Conservation (phyloP, 1,140 invertebrate genomes). For the Hesperophylax magnus region DNA sequence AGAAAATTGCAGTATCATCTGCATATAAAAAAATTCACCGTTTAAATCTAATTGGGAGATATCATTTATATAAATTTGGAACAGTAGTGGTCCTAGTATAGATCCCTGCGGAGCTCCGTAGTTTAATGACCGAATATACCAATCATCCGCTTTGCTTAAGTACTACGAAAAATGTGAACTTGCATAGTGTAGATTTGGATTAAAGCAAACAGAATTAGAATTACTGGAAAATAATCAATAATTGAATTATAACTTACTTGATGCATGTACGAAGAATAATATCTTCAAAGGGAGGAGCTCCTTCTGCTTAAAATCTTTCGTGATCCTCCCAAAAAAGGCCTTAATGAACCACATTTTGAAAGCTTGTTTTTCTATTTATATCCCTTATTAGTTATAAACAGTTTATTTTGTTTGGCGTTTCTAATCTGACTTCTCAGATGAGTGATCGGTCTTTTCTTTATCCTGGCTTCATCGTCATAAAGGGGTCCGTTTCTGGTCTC, state of each 20-base stretch:
- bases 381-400: not conserved
- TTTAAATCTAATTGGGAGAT: too few species aligned
- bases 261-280: slow-evolving; percentile 83
- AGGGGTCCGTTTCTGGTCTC: not conserved
- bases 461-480: slow-evolving; percentile 31
- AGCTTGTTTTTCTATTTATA: slow-evolving; percentile 12
- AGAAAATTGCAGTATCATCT: too few species aligned
- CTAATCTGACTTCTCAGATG: not conserved
- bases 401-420: not conserved
- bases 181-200: too few species aligned
- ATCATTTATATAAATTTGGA: too few species aligned
- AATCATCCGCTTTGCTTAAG: too few species aligned
- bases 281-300: slow-evolving; percentile 81
- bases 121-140: too few species aligned
- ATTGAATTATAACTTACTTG: slow-evolving; percentile 74
- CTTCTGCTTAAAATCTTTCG: slow-evolving; percentile 80
- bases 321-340: slow-evolving; percentile 76
- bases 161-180: too few species aligned
- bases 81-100: too few species aligned
- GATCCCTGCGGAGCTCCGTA: too few species aligned
- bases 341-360: slow-evolving; percentile 73
- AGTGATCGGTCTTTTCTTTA: slow-evolving; percentile 21
- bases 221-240: not conserved
- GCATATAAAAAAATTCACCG: too few species aligned
- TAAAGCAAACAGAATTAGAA: not conserved